Evolutionary conservation across 2,113 vertebrate species (phyloP).

Genomic region (Galeopterus variegatus): DNA sequence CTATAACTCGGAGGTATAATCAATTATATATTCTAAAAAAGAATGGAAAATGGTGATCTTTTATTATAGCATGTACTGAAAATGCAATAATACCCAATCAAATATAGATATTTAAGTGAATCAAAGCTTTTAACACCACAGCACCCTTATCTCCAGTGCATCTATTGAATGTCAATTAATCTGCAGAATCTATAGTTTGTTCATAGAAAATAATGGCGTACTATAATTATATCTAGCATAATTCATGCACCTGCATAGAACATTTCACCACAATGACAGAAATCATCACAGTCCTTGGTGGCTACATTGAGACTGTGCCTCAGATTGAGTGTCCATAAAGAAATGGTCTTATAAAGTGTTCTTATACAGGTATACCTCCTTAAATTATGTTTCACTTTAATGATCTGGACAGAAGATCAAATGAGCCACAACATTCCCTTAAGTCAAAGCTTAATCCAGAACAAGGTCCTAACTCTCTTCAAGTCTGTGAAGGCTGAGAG

Average conservation of each 20-base stretch:
- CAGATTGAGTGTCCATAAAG: neutral
- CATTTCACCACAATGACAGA: neutral
- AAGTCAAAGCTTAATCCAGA: no score
- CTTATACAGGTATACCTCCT: no score
- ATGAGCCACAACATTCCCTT: no score
- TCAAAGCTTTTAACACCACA: slow-evolving; percentile 20
- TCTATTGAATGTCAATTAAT: neutral
- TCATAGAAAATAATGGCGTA: neutral
- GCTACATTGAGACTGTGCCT: neutral
- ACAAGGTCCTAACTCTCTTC: no score
- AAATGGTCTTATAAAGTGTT: neutral
- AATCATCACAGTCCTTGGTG: neutral
- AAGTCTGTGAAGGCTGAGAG: no score
- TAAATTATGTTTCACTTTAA: no score
- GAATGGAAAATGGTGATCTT: neutral
- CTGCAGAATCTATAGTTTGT: neutral
- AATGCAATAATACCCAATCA: neutral
- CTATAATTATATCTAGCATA: neutral
- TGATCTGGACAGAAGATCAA: no score
- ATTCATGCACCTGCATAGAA: neutral
- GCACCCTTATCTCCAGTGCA: neutral
- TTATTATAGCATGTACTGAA: neutral
- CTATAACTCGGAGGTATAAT: neutral
- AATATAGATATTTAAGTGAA: neutral
- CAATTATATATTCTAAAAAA: neutral